These are phyloP conservation scores for Hypanus sabinus DNA, from an alignment of 2,113 vertebrate species.

Conservation along the genomic window DNA sequence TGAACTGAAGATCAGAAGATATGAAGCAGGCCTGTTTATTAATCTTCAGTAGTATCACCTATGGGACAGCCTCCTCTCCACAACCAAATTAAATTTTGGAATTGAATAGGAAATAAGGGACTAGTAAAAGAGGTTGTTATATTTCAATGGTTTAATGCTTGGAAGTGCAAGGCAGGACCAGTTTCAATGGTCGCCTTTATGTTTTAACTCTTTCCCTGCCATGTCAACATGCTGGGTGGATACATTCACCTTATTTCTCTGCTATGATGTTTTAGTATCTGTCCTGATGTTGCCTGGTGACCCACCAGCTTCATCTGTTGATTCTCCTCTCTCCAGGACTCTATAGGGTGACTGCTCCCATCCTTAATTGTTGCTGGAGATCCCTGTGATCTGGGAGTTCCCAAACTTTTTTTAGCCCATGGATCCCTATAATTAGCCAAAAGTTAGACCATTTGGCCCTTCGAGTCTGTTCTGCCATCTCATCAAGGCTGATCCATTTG, in stretches of 20 bases:
- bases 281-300: not conserved
- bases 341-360: no score
- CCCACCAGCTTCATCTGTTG: not conserved
- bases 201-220: not conserved
- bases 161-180: not conserved
- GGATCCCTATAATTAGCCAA: no score
- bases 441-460: no score
- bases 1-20: not conserved
- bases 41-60: not conserved
- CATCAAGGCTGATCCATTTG: no score
- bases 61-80: not conserved
- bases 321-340: not conserved
- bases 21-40: not conserved
- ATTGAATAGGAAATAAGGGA: not conserved
- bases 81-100: slow-evolving; percentile 24
- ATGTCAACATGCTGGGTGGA: not conserved
- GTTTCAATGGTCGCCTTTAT: not conserved
- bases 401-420: no score
- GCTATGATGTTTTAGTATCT: no score
- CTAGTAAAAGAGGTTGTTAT: not conserved
- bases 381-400: no score
- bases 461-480: no score
- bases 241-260: not conserved
- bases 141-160: not conserved
- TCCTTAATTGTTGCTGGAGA: no score